Evolutionary conservation across 1,140 invertebrate species (phyloP).

Genomic region (Drosophila willistoni): DNA sequence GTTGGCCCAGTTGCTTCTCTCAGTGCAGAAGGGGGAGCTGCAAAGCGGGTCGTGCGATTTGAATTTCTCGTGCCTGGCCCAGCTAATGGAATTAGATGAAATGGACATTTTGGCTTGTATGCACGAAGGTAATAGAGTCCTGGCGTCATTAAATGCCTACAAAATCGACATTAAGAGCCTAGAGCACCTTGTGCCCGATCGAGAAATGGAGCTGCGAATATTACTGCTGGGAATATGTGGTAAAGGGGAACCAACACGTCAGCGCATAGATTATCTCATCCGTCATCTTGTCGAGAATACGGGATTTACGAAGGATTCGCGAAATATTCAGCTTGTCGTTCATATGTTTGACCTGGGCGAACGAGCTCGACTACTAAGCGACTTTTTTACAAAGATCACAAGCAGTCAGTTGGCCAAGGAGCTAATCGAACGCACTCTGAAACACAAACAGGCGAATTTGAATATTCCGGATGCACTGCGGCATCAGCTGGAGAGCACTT

Average conservation of each 20-base stretch:
- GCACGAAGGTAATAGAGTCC: slow-evolving; percentile 83
- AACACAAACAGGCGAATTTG: slow-evolving; percentile 56
- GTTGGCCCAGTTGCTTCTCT: slow-evolving; percentile 85
- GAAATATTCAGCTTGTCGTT: slow-evolving; percentile 52
- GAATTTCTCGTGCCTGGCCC: slow-evolving; percentile 75
- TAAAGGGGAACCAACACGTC: slow-evolving; percentile 21
- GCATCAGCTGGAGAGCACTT: slow-evolving; percentile 72
- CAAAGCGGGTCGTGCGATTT: slow-evolving; percentile 38
- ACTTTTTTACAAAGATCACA: slow-evolving; percentile 76
- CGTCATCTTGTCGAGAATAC: not conserved
- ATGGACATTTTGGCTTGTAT: slow-evolving; percentile 79
- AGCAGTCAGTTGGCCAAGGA: slow-evolving; percentile 70
- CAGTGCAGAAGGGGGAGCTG: slow-evolving; percentile 80
- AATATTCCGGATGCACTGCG: slow-evolving; percentile 67
- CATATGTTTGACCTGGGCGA: slow-evolving; percentile 68
- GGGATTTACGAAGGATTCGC: slow-evolving; percentile 53
- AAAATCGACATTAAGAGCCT: slow-evolving; percentile 48
- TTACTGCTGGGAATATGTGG: slow-evolving; percentile 58
- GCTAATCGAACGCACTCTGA: slow-evolving; percentile 69
- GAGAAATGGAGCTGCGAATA: slow-evolving; percentile 54
- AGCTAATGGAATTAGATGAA: slow-evolving; percentile 79
- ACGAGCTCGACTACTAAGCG: slow-evolving; percentile 75
- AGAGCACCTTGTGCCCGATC: slow-evolving; percentile 18
- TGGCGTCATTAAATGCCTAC: slow-evolving; percentile 84
- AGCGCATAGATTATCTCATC: slow-evolving; percentile 53